Evolutionary conservation across 2,888 invertebrate genomes (phyloP).

Genomic region (Drosophila suboccidentalis): DNA sequence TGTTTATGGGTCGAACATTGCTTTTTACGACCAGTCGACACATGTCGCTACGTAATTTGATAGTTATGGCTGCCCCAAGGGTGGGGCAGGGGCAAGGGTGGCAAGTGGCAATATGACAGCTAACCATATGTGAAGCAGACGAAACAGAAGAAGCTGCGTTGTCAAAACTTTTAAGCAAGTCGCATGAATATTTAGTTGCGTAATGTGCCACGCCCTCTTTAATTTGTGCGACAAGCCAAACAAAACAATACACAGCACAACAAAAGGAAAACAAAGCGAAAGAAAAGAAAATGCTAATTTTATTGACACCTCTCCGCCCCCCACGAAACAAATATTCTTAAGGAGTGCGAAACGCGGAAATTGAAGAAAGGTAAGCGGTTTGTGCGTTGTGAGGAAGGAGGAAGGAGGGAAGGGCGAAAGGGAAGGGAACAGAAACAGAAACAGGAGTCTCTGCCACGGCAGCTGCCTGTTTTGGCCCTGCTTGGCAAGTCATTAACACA

Average conservation of each 20-base stretch:
- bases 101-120: conserved; percentile 8
- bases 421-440: conserved; percentile 2
- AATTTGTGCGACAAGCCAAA: conserved; percentile 74
- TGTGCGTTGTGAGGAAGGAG: not conserved
- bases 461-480: conserved; percentile 4
- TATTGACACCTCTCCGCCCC: conserved; percentile 73
- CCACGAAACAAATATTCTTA: conserved; percentile 3
- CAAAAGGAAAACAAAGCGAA: conserved; percentile 45
- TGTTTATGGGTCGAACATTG: conserved; percentile 61
- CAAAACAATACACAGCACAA: conserved; percentile 57
- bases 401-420: not conserved
- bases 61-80: conserved; percentile 59
- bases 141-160: conserved; percentile 13
- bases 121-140: conserved; percentile 12
- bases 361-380: conserved; percentile 68
- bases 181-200: conserved; percentile 82
- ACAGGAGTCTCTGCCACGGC: not conserved
- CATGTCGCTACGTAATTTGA: conserved; percentile 77
- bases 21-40: conserved; percentile 58
- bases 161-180: conserved; percentile 53
- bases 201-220: conserved; percentile 64
- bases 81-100: conserved; percentile 2
- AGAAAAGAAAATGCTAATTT: conserved; percentile 81
- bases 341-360: conserved; percentile 54
- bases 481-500: conserved; percentile 77